These are phyloP conservation scores for Noctua janthina DNA, from an alignment of 2,888 invertebrate genomes.

Conservation along the genomic window DNA sequence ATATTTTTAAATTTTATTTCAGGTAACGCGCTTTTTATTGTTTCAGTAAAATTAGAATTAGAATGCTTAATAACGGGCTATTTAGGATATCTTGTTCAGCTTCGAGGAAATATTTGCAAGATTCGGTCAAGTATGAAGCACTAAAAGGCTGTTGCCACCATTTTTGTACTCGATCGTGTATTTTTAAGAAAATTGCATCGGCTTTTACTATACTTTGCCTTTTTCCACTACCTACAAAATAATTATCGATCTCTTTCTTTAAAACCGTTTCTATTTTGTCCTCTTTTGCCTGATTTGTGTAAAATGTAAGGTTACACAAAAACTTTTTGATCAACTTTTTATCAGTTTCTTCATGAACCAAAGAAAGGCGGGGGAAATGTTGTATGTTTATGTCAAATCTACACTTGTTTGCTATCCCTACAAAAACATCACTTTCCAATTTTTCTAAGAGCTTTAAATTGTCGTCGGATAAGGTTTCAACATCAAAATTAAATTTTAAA, in stretches of 20 bases:
- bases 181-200: conserved; percentile 56
- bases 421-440: conserved; percentile 22
- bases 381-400: conserved; percentile 49
- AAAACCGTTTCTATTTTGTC: conserved; percentile 58
- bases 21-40: conserved; percentile 14
- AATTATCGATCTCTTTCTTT: conserved; percentile 56
- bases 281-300: conserved; percentile 64
- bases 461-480: conserved; percentile 17
- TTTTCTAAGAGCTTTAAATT: conserved; percentile 33
- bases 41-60: conserved; percentile 34
- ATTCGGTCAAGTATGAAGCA: conserved; percentile 53
- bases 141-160: conserved; percentile 58
- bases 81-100: conserved; percentile 33
- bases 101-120: conserved; percentile 44
- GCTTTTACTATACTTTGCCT: conserved; percentile 37
- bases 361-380: conserved; percentile 41
- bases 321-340: conserved; percentile 32
- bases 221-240: conserved; percentile 4
- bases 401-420: conserved; percentile 28
- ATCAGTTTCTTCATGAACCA: conserved; percentile 35
- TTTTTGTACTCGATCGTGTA: conserved; percentile 63
- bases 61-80: conserved; percentile 40
- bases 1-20: conserved; percentile 29
- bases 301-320: conserved; percentile 54
- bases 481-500: conserved; percentile 52